A percentile compares a stretch with the other conserved stretches of the same genome.
Evolutionary conservation across 35 echinoderm and acorn worm species (phyloP).

Genomic region (Amphiura filiformis): DNA sequence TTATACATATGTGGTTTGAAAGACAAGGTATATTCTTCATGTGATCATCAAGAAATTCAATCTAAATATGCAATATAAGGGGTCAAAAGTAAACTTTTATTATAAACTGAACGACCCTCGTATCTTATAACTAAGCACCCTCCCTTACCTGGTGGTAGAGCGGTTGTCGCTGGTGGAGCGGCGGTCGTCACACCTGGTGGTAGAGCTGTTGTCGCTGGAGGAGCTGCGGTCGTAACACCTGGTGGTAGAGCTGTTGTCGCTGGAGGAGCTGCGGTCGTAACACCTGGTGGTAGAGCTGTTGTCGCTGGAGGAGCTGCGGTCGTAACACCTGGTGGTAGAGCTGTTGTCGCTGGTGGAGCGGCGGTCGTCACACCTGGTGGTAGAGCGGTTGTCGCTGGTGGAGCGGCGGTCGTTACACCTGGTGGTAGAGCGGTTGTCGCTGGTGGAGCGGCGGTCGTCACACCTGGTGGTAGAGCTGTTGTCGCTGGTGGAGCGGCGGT

Average conservation of each 20-base stretch:
- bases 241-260: too few species aligned
- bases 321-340: neutral
- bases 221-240: too few species aligned
- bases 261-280: neutral
- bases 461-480: neutral
- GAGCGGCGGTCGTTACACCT: constrained; percentile 15
- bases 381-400: neutral
- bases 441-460: neutral
- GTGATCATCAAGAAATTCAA: too few species aligned
- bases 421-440: neutral
- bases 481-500: too few species aligned
- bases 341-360: neutral
- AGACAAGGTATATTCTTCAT: too few species aligned
- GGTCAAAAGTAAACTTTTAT: too few species aligned
- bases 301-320: too few species aligned
- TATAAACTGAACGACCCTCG: too few species aligned
- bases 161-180: neutral
- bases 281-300: neutral
- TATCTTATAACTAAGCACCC: too few species aligned
- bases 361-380: neutral
- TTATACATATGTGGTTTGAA: too few species aligned
- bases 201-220: too few species aligned
- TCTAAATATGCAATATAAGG: too few species aligned
- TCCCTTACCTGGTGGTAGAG: neutral
- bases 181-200: constrained; percentile 22